Base-by-base conservation (phyloP, 2,888 invertebrate species). In the Panzeria rudis region DNA sequence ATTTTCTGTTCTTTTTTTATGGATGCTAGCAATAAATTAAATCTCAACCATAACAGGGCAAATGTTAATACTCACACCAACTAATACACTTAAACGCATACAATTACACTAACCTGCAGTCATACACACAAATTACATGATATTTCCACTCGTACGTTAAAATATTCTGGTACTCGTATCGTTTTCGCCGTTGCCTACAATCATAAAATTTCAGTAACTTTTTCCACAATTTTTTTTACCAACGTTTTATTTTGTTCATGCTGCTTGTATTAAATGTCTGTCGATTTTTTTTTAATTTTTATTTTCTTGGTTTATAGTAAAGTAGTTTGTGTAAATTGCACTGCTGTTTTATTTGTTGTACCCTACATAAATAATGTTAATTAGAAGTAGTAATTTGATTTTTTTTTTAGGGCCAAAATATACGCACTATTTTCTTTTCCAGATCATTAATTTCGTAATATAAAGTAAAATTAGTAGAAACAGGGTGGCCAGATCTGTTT, bases 41-140 rank as follows among this genome's bases (percentile, higher is more conserved):
- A 85, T 85, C 82, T 85, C 82, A 73, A 79, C 82, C 85, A 85
- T 85, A 79, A 85, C 82, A 85, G 85, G 85, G 78, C 85, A 85
- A 82, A 85, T 75, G 85, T 85, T 85, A 85, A 84, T 80, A 73
- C 59, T 73, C 73, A 83, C 82, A 71, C 82, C 71, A 50, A 85
- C 80, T 71, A 75, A 71, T 75, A 76, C 50, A 69, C 61, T 59
- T 73, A 52, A 38, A 80, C 75, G 75, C 44, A 76, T 35, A 35
- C 62, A 64, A 68, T 32, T 71, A 54, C 71, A 54, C 29, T 20
- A 52, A 62, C 78, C 59, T 61, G 78, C 61, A 69, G 52, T 50
- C 68, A 59, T 76, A n/a, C 47, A 59, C 17, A 52, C 44, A 50
- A 13, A 35, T 9, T 75, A 73, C 61, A 61, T 50, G 50, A 8